phyloP scores from a whole-genome alignment of 2,113 vertebrate genomes.

The Naja naja region DNA sequence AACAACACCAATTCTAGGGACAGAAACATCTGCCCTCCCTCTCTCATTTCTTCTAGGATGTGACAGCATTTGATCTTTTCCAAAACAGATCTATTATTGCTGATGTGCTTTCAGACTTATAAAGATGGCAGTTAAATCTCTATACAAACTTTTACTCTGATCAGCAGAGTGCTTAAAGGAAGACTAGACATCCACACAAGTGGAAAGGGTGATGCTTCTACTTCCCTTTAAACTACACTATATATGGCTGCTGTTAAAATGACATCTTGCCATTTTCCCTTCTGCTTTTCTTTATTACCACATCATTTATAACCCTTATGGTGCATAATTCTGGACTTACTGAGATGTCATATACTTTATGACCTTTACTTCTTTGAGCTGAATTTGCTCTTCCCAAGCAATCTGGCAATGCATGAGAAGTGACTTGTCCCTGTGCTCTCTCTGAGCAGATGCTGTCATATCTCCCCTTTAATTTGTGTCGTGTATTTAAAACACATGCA shows the following conservation, averaged over 20 bases:
- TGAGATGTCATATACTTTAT: background rate
- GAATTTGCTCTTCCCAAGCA: slow-evolving; percentile 17
- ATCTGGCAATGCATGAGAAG: background rate
- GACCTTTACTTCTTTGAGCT: slow-evolving; percentile 29
- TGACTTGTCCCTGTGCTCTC: background rate
- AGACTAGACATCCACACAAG: slow-evolving; percentile 7
- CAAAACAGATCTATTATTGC: slow-evolving; percentile 24
- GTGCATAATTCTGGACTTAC: slow-evolving; percentile 13
- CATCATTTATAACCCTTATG: slow-evolving; percentile 9
- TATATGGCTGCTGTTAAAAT: slow-evolving; percentile 28
- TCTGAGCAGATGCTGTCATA: background rate
- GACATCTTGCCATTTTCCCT: slow-evolving; percentile 8
- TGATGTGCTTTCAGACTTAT: slow-evolving; percentile 21
- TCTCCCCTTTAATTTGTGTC: background rate
- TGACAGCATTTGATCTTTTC: background rate
- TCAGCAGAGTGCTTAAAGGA: background rate
- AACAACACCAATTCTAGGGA: slow-evolving; percentile 30
- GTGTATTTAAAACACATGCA: background rate
- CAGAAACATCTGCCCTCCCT: background rate
- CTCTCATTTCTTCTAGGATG: background rate
- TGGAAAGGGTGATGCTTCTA: slow-evolving; percentile 7
- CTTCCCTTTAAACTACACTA: slow-evolving; percentile 6
- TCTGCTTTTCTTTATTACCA: background rate
- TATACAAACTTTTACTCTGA: background rate
- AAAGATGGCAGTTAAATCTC: slow-evolving; percentile 29